Evolutionary conservation across 2,797 vertebrate species (phyloP), one percentile per base, ranked within the genome.

Genomic region (Acomys russatus): DNA sequence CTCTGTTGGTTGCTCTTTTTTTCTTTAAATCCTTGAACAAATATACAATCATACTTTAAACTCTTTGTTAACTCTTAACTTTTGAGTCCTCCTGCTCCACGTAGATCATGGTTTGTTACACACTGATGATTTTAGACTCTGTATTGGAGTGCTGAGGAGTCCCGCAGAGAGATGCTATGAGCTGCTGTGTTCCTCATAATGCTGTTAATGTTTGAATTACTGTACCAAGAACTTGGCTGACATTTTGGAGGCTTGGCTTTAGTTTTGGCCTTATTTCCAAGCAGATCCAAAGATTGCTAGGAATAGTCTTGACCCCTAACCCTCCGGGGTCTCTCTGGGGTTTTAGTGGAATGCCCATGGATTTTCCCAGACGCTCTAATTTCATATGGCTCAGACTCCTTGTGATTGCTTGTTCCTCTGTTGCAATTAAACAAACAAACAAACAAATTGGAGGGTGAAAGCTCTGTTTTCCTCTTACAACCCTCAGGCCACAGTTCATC

Each of bases 161-260:
- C 44, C 44, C 4, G 44, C 44, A 11, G 30, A 79, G 51, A 33
- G 51, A 33, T 2, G 4, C 30, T n/a, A 11, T 38, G 56, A 38
- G n/a, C 35, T 44, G 56, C 15, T 17, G 6, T 25, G 35, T 38
- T 64, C 56, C n/a, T 64, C 3, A 0, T 8, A 38, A 44, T 14
- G 23, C n/a, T 90, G 18, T 74, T 90, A 59, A 35, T 10, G 82
- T 93, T 86, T 87, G 18, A 59, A 86, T 80, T 86, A 74, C 15
- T n/a, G 33, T 35, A 33, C 54, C 54, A 80, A 59, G 30, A 35
- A 35, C 56, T 79, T 74, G 35, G 15, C 9, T 76, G 25, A 80
- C 4, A 6, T 76, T 88, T 51, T 91, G 30, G 3, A 73, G n/a
- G 56, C 23, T 90, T 92, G 85, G 18, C 12, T 91, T 80, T 83